Conservation (phyloP, 2,888 invertebrate genomes). For the Nematopogon swammerdamellus region DNA sequence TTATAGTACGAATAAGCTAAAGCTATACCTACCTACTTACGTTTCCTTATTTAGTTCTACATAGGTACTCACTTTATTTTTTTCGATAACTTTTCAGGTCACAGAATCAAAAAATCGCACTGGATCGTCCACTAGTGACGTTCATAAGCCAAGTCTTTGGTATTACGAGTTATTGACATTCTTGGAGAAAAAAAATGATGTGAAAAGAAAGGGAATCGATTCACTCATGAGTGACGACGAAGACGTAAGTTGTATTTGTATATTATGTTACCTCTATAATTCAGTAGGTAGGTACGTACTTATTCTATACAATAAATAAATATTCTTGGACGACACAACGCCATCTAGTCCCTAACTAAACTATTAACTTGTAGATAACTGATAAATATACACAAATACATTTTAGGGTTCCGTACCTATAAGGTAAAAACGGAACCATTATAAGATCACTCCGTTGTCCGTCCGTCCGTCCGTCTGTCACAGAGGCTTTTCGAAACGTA, state of each 20-base stretch:
- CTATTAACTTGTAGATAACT: conserved; percentile 3
- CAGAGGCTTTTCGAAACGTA: background rate
- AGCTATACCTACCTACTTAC: conserved; percentile 1
- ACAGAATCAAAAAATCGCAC: conserved; percentile 4
- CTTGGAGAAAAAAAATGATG: conserved; percentile 2
- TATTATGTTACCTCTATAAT: conserved; percentile 2
- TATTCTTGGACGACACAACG: conserved; percentile 3
- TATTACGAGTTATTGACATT: conserved; percentile 8
- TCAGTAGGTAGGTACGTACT: conserved; percentile 3
- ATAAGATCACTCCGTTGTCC: background rate
- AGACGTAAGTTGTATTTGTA: conserved; percentile 1
- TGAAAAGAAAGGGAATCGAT: too few relatives aligned
- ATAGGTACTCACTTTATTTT: conserved; percentile 1
- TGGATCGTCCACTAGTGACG: conserved; percentile 6
- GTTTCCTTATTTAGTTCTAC: too few relatives aligned
- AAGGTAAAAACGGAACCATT: conserved; percentile 1
- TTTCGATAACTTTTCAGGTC: conserved; percentile 3
- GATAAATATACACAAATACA: conserved; percentile 3
- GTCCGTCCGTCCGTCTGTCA: too few relatives aligned
- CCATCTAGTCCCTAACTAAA: conserved; percentile 3
- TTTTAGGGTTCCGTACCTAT: conserved; percentile 1
- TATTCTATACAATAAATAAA: conserved; percentile 2
- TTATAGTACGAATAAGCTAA: conserved; percentile 3
- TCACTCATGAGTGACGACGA: too few relatives aligned
- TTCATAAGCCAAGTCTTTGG: conserved; percentile 8